A percentile compares a stretch with the other conserved stretches of the same genome.
phyloP scores from a whole-genome alignment of 2,888 invertebrate genomes.

The Polydrusus tereticollis region DNA sequence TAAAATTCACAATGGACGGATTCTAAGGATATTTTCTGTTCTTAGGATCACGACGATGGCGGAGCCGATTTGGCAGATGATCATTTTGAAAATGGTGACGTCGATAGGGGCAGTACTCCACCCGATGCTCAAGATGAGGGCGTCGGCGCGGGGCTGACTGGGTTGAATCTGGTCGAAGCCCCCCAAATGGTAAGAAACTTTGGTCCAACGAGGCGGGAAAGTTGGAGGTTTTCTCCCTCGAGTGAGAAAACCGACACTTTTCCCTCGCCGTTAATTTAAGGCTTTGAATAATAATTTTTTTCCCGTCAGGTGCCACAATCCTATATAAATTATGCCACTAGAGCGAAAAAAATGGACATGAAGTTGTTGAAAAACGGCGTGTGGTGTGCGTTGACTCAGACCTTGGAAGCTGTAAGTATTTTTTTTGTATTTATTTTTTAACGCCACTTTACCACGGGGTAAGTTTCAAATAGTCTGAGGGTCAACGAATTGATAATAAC shows the following conservation, averaged over 20 bases:
- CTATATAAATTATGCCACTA: conserved; percentile 83
- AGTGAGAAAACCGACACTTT: too few relatives aligned
- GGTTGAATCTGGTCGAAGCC: conserved; percentile 75
- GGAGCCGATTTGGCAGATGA: conserved; percentile 57
- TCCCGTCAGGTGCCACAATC: conserved; percentile 75
- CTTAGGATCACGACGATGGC: conserved; percentile 43
- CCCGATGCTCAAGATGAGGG: conserved; percentile 57
- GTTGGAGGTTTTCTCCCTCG: too few relatives aligned
- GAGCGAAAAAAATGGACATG: conserved; percentile 90
- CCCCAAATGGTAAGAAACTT: conserved; percentile 73
- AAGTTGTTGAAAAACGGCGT: conserved; percentile 83
- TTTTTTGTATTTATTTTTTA: background rate
- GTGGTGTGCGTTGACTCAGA: conserved; percentile 71
- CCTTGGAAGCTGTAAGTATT: conserved; percentile 45
- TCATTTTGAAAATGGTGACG: conserved; percentile 57
- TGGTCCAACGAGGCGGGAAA: too few relatives aligned
- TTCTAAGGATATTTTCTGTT: background rate
- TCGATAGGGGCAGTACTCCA: conserved; percentile 57
- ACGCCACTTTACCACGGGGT: background rate
- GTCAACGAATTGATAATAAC: too few relatives aligned
- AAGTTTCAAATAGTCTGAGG: background rate
- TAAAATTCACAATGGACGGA: too few relatives aligned
- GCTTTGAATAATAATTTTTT: too few relatives aligned
- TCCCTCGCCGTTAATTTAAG: too few relatives aligned
- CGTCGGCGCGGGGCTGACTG: conserved; percentile 60